A percentile compares a stretch with the other conserved stretches of the same genome.
These are phyloP conservation scores for Drepanosiphum platanoidis DNA, from an alignment of 2,888 invertebrate genomes.

Conservation along the genomic window DNA sequence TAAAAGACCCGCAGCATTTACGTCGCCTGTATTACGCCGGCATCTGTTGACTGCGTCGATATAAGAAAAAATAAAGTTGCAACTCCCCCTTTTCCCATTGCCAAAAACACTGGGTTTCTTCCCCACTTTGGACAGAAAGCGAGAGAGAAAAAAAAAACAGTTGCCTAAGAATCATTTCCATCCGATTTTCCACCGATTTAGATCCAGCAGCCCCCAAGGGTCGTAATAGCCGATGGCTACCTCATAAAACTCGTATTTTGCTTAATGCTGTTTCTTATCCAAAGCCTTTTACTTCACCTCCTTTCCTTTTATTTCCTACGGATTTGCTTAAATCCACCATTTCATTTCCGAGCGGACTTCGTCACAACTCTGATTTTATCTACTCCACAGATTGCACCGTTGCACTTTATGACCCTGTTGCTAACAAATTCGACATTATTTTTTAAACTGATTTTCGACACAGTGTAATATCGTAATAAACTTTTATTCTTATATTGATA, in stretches of 20 bases:
- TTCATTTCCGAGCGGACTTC: constrained; percentile 41
- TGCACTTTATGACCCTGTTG: constrained; percentile 25
- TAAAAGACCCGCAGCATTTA: constrained; percentile 53
- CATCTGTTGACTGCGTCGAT: constrained; percentile 60
- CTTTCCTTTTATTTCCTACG: constrained; percentile 16
- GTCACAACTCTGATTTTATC: constrained; percentile 42
- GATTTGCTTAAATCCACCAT: constrained; percentile 59
- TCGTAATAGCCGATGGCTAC: constrained; percentile 62
- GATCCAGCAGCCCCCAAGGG: constrained; percentile 45
- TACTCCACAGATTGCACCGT: constrained; percentile 39
- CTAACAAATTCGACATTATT: neutral
- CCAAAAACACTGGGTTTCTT: constrained; percentile 39
- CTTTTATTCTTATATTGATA: neutral
- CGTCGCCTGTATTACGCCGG: constrained; percentile 49
- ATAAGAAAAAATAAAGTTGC: constrained; percentile 58
- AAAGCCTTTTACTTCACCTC: constrained; percentile 35
- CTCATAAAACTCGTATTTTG: constrained; percentile 62
- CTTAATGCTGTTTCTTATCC: constrained; percentile 61
- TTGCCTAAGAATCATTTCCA: constrained; percentile 51
- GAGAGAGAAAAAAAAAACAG: constrained; percentile 32
- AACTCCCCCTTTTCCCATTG: constrained; percentile 39
- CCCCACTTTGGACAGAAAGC: constrained; percentile 13
- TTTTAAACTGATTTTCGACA: constrained; percentile 21
- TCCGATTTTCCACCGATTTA: constrained; percentile 60
- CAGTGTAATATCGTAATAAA: neutral